Base-by-base conservation (phyloP, 2,888 invertebrate species). In the Suillia variegata region DNA sequence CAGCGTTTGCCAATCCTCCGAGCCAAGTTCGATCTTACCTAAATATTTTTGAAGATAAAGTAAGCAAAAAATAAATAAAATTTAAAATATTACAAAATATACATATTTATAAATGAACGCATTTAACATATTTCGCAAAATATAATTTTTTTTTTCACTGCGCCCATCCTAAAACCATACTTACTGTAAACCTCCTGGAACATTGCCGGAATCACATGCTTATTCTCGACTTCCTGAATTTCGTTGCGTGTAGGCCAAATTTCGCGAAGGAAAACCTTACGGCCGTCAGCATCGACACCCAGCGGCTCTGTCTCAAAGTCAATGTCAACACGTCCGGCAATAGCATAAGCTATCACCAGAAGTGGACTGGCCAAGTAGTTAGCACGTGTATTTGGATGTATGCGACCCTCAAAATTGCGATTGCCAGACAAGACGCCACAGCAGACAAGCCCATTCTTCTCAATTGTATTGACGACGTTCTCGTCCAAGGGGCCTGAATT, bases 351-450 rank as follows among this genome's bases (percentile, higher is more conserved):
- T 61, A 99, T 96, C 33, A 98, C 98, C 49, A 99, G 84, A 45
- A 96, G 86, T 0, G 99, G 98, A n/a, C 96, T 96, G 0, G 98
- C 98, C 65, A 99, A 85, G 80, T 98, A 99, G 84, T 99, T 99
- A 38, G 98, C 98, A 20, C 97, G 84, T 0, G 98, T 97, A 80
- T 94, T 91, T 0, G 98, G 98, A 81, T 99, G 98, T 76, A 99
- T 96, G 53, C 99, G 88, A 0, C 98, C 98, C 81, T 99, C 98
- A 81, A 98, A 99, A 84, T 99, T 99, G 2, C 98, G 86, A 82
- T 99, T 99, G 0, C 98, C 98, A 0, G 98, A 98, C 0, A 99
- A 84, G 0, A 99, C 96, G 0, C 98, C 97, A 76, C 94, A 94
- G 73, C 96, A 96, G 0, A 99, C 94, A 47, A 98, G 84, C 77